Conservation (phyloP, 2,888 invertebrate genomes). For the Sarcophaga caerulescens region DNA sequence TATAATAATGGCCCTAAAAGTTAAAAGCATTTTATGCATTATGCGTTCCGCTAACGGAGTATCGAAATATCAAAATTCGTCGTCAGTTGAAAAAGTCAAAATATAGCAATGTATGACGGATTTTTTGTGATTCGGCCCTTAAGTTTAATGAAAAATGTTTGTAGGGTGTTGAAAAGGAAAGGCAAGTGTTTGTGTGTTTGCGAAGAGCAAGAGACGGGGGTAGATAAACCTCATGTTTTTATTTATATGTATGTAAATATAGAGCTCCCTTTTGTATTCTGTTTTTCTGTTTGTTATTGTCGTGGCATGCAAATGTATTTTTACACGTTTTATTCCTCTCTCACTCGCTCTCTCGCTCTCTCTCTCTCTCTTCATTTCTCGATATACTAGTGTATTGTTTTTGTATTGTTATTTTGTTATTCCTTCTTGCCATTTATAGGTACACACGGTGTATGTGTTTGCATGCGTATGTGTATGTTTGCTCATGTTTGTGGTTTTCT, state of each 20-base stretch:
- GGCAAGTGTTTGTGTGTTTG: not conserved
- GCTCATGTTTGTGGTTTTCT: conserved; percentile 29
- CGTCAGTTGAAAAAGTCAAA: too few relatives aligned
- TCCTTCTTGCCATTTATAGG: not conserved
- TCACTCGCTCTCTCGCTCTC: not conserved
- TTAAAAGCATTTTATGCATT: too few relatives aligned
- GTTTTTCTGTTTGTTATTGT: conserved; percentile 47
- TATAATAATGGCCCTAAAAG: too few relatives aligned
- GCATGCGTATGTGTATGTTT: not conserved
- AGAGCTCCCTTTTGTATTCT: conserved; percentile 43
- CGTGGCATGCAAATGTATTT: conserved; percentile 56
- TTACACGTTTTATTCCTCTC: conserved; percentile 46
- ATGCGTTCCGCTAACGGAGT: too few relatives aligned
- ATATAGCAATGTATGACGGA: too few relatives aligned
- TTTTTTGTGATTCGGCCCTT: too few relatives aligned
- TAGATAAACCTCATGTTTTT: not conserved
- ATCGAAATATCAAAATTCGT: too few relatives aligned
- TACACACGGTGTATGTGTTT: not conserved
- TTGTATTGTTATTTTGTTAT: conserved; percentile 8
- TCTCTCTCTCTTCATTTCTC: not conserved
- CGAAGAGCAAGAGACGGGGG: too few relatives aligned
- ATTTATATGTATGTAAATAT: conserved; percentile 23
- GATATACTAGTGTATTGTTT: not conserved
- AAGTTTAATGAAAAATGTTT: too few relatives aligned
- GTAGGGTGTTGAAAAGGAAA: too few relatives aligned